A percentile compares a stretch with the other conserved stretches of the same genome.
Conservation (phyloP, 2,888 invertebrate species). For the Schizaphis graminum region DNA sequence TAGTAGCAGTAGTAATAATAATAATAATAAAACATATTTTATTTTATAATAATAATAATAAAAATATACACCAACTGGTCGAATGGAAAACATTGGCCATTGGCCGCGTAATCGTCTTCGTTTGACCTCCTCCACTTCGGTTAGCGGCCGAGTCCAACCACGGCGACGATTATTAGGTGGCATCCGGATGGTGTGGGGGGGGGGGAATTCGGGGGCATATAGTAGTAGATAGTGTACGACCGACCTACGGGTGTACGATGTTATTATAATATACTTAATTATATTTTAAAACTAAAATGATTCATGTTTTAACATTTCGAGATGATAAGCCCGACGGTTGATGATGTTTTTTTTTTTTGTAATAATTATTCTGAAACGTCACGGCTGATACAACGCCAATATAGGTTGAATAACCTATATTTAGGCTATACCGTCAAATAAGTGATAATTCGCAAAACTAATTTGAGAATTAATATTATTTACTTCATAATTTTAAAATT, state of each 20-base stretch:
- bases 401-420: neutral
- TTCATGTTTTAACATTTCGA: neutral
- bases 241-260: neutral
- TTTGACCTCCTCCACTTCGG: neutral
- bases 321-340: neutral
- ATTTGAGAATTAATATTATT: neutral
- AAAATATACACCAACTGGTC: neutral
- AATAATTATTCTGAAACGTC: neutral
- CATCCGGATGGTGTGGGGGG: neutral
- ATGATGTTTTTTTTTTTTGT: neutral
- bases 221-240: neutral
- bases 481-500: neutral
- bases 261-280: neutral
- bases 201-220: neutral
- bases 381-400: neutral
- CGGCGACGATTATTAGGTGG: neutral
- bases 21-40: constrained; percentile 9
- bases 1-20: neutral
- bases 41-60: constrained; percentile 6
- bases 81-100: neutral
- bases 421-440: neutral
- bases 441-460: neutral
- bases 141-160: neutral
- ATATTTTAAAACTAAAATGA: neutral
- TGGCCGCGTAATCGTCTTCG: neutral